Evolutionary conservation across 1,140 invertebrate species (phyloP), one percentile per base, ranked within the genome.

Genomic region (Hylaeus anthracinus): DNA sequence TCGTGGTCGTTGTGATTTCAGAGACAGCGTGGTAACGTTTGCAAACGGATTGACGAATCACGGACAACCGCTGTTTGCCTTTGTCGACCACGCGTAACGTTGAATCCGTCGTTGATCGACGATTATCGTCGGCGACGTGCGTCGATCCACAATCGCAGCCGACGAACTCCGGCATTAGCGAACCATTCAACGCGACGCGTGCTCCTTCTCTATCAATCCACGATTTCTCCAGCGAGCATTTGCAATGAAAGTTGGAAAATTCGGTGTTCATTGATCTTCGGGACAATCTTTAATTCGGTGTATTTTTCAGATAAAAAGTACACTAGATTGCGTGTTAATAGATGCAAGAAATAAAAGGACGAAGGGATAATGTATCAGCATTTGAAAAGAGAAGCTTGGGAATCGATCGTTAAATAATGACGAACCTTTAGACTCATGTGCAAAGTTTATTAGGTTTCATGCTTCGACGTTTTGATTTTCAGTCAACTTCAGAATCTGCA

Each of bases 31-130:
- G 71, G 72, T 55, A 70, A 81, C 58, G 66, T 81, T 72, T 53
- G 58, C 72, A 82, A 83, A 80, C 71, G 56, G 56, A 83, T 61
- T n/a, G 61, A 73, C 72, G 72, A 63, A 60, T 73, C 69, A 72
- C 72, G 72, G 66, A 61, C 72, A 80, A 84, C 53, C 60, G 71
- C 37, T 76, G 75, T 83, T 86, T 86, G 63, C 72, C 66, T 69
- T 70, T 76, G 79, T 82, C 73, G 76, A 69, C 55, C 56, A 78
- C 58, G 71, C 64, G 63, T 70, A 73, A 71, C 63, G 72, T 79
- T 86, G 80, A 86, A 86, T 86, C 85, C 80, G n/a, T 64, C 75
- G 71, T 86, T 86, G 84, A 86, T 79, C 85, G 80, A 83, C 80
- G 81, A 86, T 81, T 87, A 84, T 87, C 82, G 73, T 76, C 71